Evolutionary conservation across 2,888 invertebrate species (phyloP).

Genomic region (Monochamus alternatus): DNA sequence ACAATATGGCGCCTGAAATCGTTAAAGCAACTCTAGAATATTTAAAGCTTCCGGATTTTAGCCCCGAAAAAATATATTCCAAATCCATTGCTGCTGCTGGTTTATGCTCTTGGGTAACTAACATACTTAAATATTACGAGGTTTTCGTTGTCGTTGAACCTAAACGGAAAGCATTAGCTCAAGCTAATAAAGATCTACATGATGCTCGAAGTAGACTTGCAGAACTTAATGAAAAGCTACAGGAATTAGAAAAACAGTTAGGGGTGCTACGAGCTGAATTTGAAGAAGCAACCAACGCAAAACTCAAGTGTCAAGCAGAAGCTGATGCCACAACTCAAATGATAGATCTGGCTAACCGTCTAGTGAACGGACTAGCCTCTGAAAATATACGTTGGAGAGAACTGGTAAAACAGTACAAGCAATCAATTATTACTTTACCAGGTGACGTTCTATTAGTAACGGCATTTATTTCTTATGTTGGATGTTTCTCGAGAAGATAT

Average conservation of each 20-base stretch:
- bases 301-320: conserved; percentile 92
- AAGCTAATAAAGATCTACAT: conserved; percentile 88
- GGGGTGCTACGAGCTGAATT: conserved; percentile 85
- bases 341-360: conserved; percentile 91
- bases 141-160: conserved; percentile 95
- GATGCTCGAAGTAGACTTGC: conserved; percentile 86
- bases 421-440: conserved; percentile 84
- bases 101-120: conserved; percentile 95
- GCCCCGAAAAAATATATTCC: conserved; percentile 84
- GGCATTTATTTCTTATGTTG: conserved; percentile 95
- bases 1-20: conserved; percentile 91
- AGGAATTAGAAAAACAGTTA: conserved; percentile 86
- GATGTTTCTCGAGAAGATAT: conserved; percentile 92
- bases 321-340: conserved; percentile 92
- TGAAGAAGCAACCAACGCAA: conserved; percentile 88
- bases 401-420: conserved; percentile 75
- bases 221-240: conserved; percentile 82
- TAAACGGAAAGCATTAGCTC: conserved; percentile 87
- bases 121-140: conserved; percentile 91
- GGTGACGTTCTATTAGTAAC: conserved; percentile 92
- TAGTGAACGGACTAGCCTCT: conserved; percentile 93
- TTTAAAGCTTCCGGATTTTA: conserved; percentile 84
- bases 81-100: conserved; percentile 96
- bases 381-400: conserved; percentile 91
- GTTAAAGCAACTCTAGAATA: conserved; percentile 84